phyloP scores from a whole-genome alignment of 53 echinoderm and acorn worm genomes.

The Hippasteria phrygiana region DNA sequence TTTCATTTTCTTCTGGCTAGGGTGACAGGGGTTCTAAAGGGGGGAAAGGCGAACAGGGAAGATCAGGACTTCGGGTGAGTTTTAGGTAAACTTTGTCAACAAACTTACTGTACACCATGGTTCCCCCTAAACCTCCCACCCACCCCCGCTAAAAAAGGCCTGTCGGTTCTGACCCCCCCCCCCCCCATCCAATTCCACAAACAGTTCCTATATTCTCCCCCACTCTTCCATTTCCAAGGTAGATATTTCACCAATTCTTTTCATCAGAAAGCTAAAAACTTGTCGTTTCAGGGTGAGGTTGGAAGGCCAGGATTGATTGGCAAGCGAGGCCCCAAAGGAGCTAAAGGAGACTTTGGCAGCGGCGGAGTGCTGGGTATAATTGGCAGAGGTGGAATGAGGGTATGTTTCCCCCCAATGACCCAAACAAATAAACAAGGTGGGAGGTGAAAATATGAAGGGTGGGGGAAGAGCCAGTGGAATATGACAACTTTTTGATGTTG shows the following conservation, averaged over 20 bases:
- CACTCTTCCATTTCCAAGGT: neutral
- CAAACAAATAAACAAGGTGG: no score
- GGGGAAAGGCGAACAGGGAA: conserved; percentile 35
- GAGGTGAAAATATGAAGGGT: no score
- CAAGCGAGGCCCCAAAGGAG: conserved; percentile 60
- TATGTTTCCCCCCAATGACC: neutral
- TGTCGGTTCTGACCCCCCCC: no score
- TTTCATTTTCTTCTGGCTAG: conserved; percentile 54
- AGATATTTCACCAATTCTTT: no score
- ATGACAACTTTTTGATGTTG: neutral
- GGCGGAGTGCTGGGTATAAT: conserved; percentile 51
- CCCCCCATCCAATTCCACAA: no score
- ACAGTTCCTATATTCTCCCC: neutral
- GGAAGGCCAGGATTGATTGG: conserved; percentile 60
- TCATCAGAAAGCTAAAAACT: no score
- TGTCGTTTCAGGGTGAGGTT: conserved; percentile 66
- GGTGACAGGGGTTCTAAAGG: conserved; percentile 59
- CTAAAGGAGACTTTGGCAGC: conserved; percentile 60
- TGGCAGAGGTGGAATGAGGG: conserved; percentile 46
- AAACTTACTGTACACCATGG: neutral
- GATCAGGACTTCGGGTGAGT: conserved; percentile 69
- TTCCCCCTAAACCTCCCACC: neutral
- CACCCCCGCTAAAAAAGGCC: no score
- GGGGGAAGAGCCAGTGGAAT: no score
- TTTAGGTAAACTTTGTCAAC: conserved; percentile 37